A percentile compares a stretch with the other conserved stretches of the same genome.
Evolutionary conservation across 2,888 invertebrate genomes (phyloP).

Genomic region (Eumerus sabulonum): DNA sequence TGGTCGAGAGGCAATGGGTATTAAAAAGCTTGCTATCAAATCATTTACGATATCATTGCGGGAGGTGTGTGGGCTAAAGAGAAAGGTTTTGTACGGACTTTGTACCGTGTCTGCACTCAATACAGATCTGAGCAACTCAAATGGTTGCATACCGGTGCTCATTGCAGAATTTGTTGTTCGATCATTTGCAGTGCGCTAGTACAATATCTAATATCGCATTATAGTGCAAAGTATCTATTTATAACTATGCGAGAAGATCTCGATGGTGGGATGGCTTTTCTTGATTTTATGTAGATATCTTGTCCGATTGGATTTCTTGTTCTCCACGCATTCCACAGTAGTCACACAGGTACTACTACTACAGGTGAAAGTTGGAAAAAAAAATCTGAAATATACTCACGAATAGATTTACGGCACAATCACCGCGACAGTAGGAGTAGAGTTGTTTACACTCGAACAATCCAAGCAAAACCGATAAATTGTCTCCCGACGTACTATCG

Average conservation of each 20-base stretch:
- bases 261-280: slow-evolving; percentile 19
- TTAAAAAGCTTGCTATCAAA: slow-evolving; percentile 3
- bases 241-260: neutral
- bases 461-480: neutral
- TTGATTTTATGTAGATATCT: slow-evolving; percentile 1
- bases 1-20: neutral
- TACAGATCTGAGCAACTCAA: too few species aligned
- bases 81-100: slow-evolving; percentile 18
- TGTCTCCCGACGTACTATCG: neutral
- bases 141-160: too few species aligned
- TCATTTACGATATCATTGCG: neutral
- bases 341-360: neutral
- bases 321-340: neutral
- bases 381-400: too few species aligned
- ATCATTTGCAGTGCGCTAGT: too few species aligned
- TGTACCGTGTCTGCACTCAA: slow-evolving; percentile 7
- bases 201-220: too few species aligned
- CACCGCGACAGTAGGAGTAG: too few species aligned
- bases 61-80: neutral
- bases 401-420: too few species aligned
- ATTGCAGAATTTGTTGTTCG: neutral
- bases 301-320: slow-evolving; percentile 3
- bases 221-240: neutral
- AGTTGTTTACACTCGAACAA: too few species aligned
- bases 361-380: too few species aligned